These are phyloP conservation scores for Hapalemur alaotrensis DNA, from an alignment of 2,797 vertebrate genomes.

Conservation along the genomic window DNA sequence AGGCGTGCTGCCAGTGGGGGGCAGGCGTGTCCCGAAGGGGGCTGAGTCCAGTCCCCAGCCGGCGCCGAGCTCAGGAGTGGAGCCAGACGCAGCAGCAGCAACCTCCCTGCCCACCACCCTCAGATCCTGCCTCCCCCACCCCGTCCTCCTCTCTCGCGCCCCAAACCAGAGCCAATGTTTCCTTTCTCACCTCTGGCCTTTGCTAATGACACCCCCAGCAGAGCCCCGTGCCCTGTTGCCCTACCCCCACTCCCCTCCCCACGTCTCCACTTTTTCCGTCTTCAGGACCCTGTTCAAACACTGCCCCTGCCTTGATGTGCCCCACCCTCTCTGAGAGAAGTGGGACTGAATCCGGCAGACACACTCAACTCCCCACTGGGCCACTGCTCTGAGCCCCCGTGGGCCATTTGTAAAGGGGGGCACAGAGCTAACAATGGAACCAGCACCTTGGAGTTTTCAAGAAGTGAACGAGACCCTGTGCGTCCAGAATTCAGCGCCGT, in stretches of 20 bases:
- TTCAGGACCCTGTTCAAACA: background rate
- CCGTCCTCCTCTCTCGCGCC: accelerated
- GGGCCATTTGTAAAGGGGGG: background rate
- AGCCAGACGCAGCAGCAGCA: accelerated
- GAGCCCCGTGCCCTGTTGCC: no score
- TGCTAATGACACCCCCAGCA: accelerated
- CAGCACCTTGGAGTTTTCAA: accelerated
- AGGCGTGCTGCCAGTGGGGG: background rate
- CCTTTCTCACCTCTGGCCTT: background rate
- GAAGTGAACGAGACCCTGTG: accelerated
- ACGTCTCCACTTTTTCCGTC: no score
- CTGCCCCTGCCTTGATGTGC: no score
- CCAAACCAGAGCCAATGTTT: accelerated
- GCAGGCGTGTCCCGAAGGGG: background rate
- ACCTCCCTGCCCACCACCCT: background rate
- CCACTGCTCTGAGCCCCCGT: background rate
- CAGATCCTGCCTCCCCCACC: accelerated
- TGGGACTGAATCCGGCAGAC: background rate
- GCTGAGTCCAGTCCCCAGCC: background rate
- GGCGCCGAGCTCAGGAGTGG: accelerated
- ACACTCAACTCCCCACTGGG: accelerated
- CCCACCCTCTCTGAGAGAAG: background rate
- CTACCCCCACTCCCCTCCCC: background rate
- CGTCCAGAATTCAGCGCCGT: accelerated
- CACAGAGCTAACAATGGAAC: background rate